Evolutionary conservation across 2,113 vertebrate species (phyloP), one percentile per base, ranked within the genome.

Genomic region (Pelusios castaneus): DNA sequence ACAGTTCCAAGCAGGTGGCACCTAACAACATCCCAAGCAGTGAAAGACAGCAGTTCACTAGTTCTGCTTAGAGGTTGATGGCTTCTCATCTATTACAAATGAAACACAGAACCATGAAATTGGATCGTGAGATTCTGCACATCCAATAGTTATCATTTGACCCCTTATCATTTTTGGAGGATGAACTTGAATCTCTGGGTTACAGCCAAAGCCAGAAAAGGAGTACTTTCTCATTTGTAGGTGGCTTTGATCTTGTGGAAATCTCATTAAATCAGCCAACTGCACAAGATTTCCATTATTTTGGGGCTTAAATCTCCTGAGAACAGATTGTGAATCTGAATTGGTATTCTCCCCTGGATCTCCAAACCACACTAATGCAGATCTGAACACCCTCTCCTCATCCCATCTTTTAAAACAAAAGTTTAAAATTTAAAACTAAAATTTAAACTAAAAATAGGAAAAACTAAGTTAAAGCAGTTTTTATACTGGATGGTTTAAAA

Each of bases 381-480:
- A 41, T 24, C n/a, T 43, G 21, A 22, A 43, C 38, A 25, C n/a
- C 22, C 80, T 93, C 73, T 93, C 73, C 82, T 89, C 84, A 81
- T 76, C 81, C 85, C 41, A 85, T 75, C 81, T 94, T 95, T 95
- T 83, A 89, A 93, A 95, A 79, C 4, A 73, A 84, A 95, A 90
- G 0, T 90, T 90, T 92, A 95, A 73, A 52, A 25, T 49, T 96
- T 91, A 29, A 41, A 90, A 93, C 76, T n/a, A n/a, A n/a, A n/a
- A n/a, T n/a, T n/a, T 89, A 85, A 84, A 91, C 95, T 95, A 91
- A 88, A 73, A 94, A 56, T 14, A 10, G 85, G 94, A 63, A 97
- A 91, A 87, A n/a, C 82, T 91, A 52, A 45, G 93, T 95, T 92
- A 93, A 91, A 92, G 84, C 4, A 1, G 29, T 95, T 91, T 90